Evolutionary conservation across 2,888 invertebrate species (phyloP).

Genomic region (Litoditis marina): DNA sequence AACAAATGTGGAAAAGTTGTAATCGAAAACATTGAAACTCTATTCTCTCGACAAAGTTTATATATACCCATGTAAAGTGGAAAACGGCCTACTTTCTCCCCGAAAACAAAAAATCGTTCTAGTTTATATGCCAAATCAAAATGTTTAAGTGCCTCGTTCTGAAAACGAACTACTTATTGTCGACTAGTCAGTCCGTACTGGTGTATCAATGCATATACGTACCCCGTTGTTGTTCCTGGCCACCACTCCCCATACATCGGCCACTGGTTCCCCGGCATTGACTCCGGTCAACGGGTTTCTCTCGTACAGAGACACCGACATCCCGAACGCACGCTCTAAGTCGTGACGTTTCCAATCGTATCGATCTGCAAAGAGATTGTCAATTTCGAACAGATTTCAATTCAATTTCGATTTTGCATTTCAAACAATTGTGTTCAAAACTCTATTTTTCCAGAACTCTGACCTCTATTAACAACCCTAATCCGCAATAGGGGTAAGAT

Average conservation of each 20-base stretch:
- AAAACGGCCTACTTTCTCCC: too few relatives aligned
- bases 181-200: too few relatives aligned
- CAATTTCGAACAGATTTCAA: background rate
- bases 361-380: conserved; percentile 27
- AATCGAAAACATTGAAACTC: too few relatives aligned
- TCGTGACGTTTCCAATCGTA: conserved; percentile 67
- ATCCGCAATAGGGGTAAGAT: background rate
- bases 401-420: background rate
- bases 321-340: conserved; percentile 70
- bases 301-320: conserved; percentile 79
- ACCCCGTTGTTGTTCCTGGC: conserved; percentile 71
- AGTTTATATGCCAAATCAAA: too few relatives aligned
- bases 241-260: conserved; percentile 79
- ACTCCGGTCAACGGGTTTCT: conserved; percentile 75
- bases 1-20: too few relatives aligned
- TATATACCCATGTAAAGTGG: too few relatives aligned
- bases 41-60: too few relatives aligned
- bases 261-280: conserved; percentile 73
- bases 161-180: too few relatives aligned
- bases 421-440: too few relatives aligned
- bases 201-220: background rate
- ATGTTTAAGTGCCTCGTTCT: too few relatives aligned
- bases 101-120: too few relatives aligned
- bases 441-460: background rate
- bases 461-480: background rate